Conservation (phyloP, 2,113 vertebrate genomes). For the Indicator maculatus region DNA sequence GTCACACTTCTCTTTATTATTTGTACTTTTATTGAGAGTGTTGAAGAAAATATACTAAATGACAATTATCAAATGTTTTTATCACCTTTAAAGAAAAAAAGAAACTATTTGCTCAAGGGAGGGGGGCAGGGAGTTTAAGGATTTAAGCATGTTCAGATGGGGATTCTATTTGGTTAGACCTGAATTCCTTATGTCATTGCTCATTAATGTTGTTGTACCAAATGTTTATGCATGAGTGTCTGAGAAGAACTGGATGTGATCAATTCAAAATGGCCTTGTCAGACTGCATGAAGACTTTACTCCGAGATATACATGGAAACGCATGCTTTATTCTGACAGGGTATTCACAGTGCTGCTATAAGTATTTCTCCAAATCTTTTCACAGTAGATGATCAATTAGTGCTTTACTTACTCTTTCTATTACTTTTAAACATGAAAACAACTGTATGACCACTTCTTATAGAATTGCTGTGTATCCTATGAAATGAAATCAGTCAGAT, state of each 20-base stretch:
- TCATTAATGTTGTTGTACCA: slow-evolving; percentile 55
- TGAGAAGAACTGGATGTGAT: slow-evolving; percentile 40
- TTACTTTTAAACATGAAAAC: slow-evolving; percentile 5
- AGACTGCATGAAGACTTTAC: slow-evolving; percentile 37
- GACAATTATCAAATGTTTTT: neutral
- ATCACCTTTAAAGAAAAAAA: neutral
- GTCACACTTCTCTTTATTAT: neutral
- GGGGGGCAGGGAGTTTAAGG: neutral
- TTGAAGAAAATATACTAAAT: neutral
- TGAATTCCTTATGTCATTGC: slow-evolving; percentile 60
- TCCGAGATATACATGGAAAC: neutral
- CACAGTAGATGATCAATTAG: slow-evolving; percentile 24
- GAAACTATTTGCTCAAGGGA: neutral
- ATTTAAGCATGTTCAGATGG: neutral
- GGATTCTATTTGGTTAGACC: slow-evolving; percentile 34
- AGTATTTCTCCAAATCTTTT: slow-evolving; percentile 21
- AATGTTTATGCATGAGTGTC: slow-evolving; percentile 62
- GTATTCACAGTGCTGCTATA: slow-evolving; percentile 33
- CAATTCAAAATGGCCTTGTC: slow-evolving; percentile 45
- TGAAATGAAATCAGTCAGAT: neutral
- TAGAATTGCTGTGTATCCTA: neutral
- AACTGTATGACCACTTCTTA: neutral
- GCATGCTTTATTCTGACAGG: slow-evolving; percentile 35
- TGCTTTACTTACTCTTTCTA: slow-evolving; percentile 23
- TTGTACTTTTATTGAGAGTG: neutral